Percentiles rank a stretch among this genome's conserved stretches.
These are phyloP conservation scores for Tortricodes alternella DNA, from an alignment of 2,888 invertebrate genomes.

Conservation along the genomic window DNA sequence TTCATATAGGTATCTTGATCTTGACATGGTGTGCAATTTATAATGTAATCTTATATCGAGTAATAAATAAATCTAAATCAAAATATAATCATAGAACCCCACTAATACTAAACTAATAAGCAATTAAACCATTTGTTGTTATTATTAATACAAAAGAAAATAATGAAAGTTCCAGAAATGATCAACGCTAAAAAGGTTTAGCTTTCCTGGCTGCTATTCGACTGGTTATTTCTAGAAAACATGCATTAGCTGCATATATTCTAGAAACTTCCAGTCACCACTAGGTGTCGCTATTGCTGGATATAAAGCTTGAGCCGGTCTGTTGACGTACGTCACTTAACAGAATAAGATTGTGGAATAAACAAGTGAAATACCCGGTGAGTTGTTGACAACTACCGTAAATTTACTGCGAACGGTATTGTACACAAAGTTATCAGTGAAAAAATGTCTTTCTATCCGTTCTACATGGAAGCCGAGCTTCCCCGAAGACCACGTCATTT, in stretches of 20 bases:
- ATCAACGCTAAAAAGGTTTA: neutral
- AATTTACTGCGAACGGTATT: conserved; percentile 3
- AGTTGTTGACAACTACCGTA: conserved; percentile 25
- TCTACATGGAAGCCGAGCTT: conserved; percentile 52
- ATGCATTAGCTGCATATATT: conserved; percentile 25
- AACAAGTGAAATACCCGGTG: conserved; percentile 26
- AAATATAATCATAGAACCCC: no score
- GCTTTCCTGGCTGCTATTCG: neutral
- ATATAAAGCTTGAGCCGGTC: conserved; percentile 41
- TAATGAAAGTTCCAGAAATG: neutral
- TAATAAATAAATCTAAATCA: no score
- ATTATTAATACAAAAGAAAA: no score
- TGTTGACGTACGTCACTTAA: conserved; percentile 37
- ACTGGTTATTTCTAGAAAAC: conserved; percentile 13
- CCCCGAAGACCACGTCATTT: conserved; percentile 46
- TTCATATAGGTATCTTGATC: no score
- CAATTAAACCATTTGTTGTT: no score
- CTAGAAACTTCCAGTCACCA: conserved; percentile 46
- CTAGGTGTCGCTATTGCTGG: conserved; percentile 53
- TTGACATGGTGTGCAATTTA: no score
- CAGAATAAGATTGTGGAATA: conserved; percentile 23
- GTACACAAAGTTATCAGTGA: conserved; percentile 23
- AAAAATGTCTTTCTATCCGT: conserved; percentile 72
- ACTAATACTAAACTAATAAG: no score
- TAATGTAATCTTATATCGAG: no score